These are phyloP conservation scores for Archivesica marissinica DNA, from an alignment of 1,140 invertebrate genomes.

Conservation along the genomic window DNA sequence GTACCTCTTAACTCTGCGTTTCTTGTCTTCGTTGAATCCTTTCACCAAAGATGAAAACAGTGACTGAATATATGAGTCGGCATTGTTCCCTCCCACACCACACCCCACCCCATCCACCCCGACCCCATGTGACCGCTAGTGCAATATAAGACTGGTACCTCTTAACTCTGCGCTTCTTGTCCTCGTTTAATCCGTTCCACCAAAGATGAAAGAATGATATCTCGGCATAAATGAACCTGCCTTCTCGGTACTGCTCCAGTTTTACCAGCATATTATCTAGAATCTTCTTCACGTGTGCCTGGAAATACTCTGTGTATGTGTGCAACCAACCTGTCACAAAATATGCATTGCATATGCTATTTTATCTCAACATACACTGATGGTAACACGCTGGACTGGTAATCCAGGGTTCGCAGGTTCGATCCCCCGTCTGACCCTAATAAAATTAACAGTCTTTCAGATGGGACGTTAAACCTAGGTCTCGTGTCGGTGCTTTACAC, in stretches of 20 bases:
- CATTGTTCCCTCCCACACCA: no score
- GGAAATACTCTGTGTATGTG: conserved; percentile 97
- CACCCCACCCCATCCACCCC: no score
- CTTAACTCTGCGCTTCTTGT: conserved; percentile 89
- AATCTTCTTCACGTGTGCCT: conserved; percentile 93
- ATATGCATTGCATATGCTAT: not conserved
- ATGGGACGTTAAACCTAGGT: no score
- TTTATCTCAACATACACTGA: no score
- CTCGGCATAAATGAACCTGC: conserved; percentile 99
- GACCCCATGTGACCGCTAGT: no score
- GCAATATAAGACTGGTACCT: no score
- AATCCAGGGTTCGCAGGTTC: no score
- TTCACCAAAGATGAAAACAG: conserved; percentile 97
- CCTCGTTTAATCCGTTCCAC: conserved; percentile 91
- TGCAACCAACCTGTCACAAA: conserved; percentile 93
- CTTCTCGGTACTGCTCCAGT: conserved; percentile 89
- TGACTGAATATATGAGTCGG: no score
- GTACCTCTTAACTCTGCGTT: conserved; percentile 90
- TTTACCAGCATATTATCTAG: conserved; percentile 95
- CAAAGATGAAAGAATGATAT: conserved; percentile 96
- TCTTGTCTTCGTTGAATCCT: conserved; percentile 88
- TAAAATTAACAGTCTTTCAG: no score
- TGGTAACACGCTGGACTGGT: no score
- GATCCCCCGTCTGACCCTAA: no score
- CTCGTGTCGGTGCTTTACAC: no score